Percentiles rank a stretch among this genome's conserved stretches.
Conservation (phyloP, 2,113 vertebrate species). For the Loxodonta africana region DNA sequence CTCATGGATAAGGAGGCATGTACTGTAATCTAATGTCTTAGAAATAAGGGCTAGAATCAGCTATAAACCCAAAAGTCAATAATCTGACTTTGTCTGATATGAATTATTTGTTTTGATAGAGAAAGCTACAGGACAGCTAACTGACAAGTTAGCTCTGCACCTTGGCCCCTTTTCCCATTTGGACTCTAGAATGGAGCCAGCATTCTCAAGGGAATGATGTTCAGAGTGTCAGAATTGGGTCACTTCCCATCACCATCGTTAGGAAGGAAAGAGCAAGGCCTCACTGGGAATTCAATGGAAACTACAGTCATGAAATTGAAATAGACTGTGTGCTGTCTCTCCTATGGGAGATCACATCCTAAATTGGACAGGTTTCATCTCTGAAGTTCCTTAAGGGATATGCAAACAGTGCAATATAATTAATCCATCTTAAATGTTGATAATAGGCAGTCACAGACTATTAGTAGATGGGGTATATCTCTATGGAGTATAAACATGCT, state of each 20-base stretch:
- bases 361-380: conserved; percentile 41
- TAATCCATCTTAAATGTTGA: conserved; percentile 12
- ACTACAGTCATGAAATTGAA: conserved; percentile 63
- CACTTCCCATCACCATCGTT: conserved; percentile 75
- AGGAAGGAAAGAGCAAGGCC: conserved; percentile 64
- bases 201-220: conserved; percentile 57
- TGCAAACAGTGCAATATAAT: conserved; percentile 48
- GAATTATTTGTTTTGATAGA: conserved; percentile 12
- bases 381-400: conserved; percentile 63
- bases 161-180: conserved; percentile 18
- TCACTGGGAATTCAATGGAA: conserved; percentile 73
- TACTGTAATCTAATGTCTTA: neutral
- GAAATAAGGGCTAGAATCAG: neutral
- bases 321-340: conserved; percentile 49
- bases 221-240: conserved; percentile 77
- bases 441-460: neutral
- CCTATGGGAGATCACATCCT: conserved; percentile 45
- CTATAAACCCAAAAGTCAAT: neutral
- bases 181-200: neutral
- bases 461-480: neutral
- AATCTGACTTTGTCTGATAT: neutral
- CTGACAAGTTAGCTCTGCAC: neutral
- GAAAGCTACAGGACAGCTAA: neutral
- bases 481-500: conserved; percentile 5
- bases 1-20: neutral